phyloP scores from a whole-genome alignment of 1,140 invertebrate genomes.

The Pseudachorutes palmiensis region DNA sequence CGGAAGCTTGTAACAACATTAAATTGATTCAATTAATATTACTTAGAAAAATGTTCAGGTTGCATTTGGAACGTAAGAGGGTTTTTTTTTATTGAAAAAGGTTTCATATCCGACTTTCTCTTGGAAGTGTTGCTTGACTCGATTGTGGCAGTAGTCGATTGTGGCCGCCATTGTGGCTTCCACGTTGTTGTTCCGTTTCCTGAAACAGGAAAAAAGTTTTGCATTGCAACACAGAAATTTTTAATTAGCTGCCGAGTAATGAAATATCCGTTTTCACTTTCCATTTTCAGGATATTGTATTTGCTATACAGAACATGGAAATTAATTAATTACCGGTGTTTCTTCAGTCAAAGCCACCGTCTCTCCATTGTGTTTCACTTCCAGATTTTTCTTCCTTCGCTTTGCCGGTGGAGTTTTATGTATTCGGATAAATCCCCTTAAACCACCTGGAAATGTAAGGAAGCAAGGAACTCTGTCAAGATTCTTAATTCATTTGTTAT shows the following conservation, averaged over 20 bases:
- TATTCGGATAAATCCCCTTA: constrained; percentile 48
- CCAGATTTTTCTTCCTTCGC: constrained; percentile 42
- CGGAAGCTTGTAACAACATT: background rate
- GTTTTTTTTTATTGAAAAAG: background rate
- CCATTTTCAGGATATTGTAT: no score
- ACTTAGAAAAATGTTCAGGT: background rate
- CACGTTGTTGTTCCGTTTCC: constrained; percentile 1
- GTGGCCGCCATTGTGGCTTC: background rate
- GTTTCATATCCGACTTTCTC: constrained; percentile 4
- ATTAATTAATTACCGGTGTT: constrained; percentile 36
- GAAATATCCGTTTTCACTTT: no score
- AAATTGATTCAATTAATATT: background rate
- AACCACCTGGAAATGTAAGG: constrained; percentile 46
- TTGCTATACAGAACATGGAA: constrained; percentile 19
- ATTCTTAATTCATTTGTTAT: background rate
- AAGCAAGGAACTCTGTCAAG: constrained; percentile 4
- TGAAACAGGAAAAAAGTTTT: constrained; percentile 14
- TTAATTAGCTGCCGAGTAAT: no score
- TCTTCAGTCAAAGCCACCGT: constrained; percentile 34
- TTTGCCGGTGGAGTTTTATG: constrained; percentile 51
- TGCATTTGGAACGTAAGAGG: background rate
- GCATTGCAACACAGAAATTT: constrained; percentile 3
- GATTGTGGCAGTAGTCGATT: background rate
- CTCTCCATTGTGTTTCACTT: constrained; percentile 38
- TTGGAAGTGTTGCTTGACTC: background rate